These are phyloP conservation scores for Liodrosophila aerea DNA, from an alignment of 2,888 invertebrate species.

Conservation along the genomic window DNA sequence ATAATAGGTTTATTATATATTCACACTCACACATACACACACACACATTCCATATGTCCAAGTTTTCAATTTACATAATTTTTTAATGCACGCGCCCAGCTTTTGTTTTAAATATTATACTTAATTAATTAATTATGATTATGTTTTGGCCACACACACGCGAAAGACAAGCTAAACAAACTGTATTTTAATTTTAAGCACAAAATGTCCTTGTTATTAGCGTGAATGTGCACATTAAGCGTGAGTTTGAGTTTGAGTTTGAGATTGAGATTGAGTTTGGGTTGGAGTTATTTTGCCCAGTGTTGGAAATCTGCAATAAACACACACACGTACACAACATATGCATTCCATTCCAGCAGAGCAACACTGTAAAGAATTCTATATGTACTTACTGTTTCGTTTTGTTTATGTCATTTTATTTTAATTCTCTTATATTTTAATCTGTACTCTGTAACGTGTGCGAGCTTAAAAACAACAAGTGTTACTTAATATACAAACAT, in stretches of 20 bases:
- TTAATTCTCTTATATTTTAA: slow-evolving; percentile 17
- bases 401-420: slow-evolving; percentile 24
- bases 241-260: too few species aligned
- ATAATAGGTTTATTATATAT: slow-evolving; percentile 20
- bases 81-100: slow-evolving; percentile 37
- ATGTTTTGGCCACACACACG: not conserved
- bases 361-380: slow-evolving; percentile 20
- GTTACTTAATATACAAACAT: slow-evolving; percentile 39
- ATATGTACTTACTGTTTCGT: slow-evolving; percentile 44
- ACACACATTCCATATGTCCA: slow-evolving; percentile 7
- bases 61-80: slow-evolving; percentile 33
- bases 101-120: slow-evolving; percentile 23
- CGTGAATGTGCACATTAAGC: slow-evolving; percentile 29
- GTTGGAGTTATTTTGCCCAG: not conserved
- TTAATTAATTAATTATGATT: slow-evolving; percentile 3
- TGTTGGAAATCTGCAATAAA: slow-evolving; percentile 5
- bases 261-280: not conserved
- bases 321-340: slow-evolving; percentile 10
- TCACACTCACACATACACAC: slow-evolving; percentile 23
- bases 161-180: slow-evolving; percentile 1
- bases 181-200: slow-evolving; percentile 46
- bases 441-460: slow-evolving; percentile 38
- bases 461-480: slow-evolving; percentile 33
- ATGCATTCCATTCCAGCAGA: slow-evolving; percentile 1
- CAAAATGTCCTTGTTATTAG: slow-evolving; percentile 37